Conservation (phyloP, 37 sponge, comb jelly and placozoan genomes). For the Eunapius fragilis region DNA sequence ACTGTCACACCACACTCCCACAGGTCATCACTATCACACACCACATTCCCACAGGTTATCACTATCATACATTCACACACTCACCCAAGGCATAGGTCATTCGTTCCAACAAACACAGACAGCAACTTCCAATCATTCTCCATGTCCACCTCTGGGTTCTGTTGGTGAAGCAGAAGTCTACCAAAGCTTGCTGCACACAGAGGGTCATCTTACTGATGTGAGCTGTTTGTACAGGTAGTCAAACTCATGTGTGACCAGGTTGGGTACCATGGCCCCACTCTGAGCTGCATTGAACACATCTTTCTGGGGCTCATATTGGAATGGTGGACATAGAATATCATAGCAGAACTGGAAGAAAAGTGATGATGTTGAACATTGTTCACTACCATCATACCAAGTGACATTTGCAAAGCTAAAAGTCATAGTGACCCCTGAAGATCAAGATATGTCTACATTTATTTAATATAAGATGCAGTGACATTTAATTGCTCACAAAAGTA, state of each 20-base stretch:
- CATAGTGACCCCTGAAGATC: no score
- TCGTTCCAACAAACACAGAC: slow-evolving; percentile 75
- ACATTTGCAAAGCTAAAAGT: no score
- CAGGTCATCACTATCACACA: not conserved
- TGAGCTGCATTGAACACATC: slow-evolving; percentile 89
- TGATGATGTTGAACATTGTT: not conserved
- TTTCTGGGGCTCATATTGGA: slow-evolving; percentile 67
- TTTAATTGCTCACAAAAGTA: no score
- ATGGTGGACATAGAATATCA: slow-evolving; percentile 65
- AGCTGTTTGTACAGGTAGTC: slow-evolving; percentile 60
- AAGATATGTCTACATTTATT: no score
- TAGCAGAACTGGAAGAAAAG: slow-evolving; percentile 69
- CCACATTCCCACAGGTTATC: not conserved
- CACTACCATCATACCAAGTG: no score
- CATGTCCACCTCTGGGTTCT: slow-evolving; percentile 73
- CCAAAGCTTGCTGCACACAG: not conserved
- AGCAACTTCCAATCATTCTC: slow-evolving; percentile 85
- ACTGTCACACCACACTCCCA: not conserved
- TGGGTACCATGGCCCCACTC: slow-evolving; percentile 82
- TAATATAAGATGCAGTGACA: no score
- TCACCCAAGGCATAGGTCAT: slow-evolving; percentile 82
- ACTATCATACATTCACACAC: not conserved
- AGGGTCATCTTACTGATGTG: slow-evolving; percentile 23
- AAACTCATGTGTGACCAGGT: slow-evolving; percentile 70
- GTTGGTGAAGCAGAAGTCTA: not conserved